Conservation (phyloP, 2,797 vertebrate genomes). For the Florisuga fusca region DNA sequence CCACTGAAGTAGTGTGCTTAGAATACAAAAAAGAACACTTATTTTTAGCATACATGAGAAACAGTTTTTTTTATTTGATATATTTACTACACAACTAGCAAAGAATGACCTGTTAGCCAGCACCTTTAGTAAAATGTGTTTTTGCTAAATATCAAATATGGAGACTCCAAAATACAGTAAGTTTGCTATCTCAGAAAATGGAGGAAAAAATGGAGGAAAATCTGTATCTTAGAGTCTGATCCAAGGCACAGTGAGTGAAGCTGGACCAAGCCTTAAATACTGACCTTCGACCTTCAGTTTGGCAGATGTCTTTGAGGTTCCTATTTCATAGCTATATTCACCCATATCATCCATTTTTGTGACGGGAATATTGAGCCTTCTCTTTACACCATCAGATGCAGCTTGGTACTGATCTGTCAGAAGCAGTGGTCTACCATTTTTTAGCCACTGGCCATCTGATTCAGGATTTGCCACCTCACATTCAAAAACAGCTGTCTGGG, state of each 20-base stretch:
- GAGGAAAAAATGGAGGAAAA: neutral
- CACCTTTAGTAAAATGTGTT: neutral
- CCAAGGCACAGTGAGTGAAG: neutral
- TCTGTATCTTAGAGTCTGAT: neutral
- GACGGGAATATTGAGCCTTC: constrained; percentile 87
- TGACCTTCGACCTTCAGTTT: constrained; percentile 94
- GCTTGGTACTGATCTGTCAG: constrained; percentile 85
- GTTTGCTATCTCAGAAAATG: neutral
- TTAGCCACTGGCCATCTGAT: constrained; percentile 91
- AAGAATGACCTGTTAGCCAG: neutral
- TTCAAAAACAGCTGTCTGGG: constrained; percentile 91
- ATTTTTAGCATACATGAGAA: neutral
- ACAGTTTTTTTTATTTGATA: neutral
- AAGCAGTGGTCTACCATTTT: constrained; percentile 86
- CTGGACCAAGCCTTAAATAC: constrained; percentile 24
- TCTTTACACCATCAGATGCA: constrained; percentile 84
- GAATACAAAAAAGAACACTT: neutral
- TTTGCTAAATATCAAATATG: neutral
- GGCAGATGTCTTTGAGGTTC: constrained; percentile 94
- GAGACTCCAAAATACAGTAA: neutral
- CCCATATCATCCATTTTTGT: constrained; percentile 91
- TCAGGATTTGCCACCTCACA: constrained; percentile 94
- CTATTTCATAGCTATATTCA: constrained; percentile 96
- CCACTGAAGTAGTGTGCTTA: neutral
- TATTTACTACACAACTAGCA: neutral